These are phyloP conservation scores for Sylvilagus floridanus DNA, from an alignment of 2,797 vertebrate genomes.

Conservation along the genomic window DNA sequence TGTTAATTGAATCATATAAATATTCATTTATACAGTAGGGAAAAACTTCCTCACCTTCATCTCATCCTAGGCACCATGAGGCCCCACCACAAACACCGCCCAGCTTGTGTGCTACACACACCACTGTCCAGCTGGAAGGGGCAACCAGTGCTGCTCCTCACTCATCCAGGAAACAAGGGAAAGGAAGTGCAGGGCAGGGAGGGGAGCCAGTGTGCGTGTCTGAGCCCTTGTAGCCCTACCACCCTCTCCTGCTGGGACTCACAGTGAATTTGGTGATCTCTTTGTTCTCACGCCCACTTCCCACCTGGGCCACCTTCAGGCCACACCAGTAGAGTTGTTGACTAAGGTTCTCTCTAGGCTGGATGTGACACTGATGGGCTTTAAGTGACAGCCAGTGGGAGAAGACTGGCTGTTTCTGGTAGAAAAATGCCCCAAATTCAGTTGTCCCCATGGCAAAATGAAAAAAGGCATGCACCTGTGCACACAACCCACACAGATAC, in stretches of 20 bases:
- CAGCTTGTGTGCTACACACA: conserved; percentile 86
- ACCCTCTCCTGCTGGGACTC: conserved; percentile 58
- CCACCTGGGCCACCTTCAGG: conserved; percentile 37
- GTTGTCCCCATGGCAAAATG: conserved; percentile 57
- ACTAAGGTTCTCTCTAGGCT: not conserved
- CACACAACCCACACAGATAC: conserved; percentile 8
- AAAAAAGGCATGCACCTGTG: conserved; percentile 71
- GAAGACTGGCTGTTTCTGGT: conserved; percentile 50
- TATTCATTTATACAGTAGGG: conserved; percentile 95
- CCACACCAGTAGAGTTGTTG: not conserved
- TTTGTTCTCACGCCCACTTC: not conserved
- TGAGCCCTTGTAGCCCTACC: conserved; percentile 46
- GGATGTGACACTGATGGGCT: not conserved
- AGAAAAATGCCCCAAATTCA: conserved; percentile 77
- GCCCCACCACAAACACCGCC: conserved; percentile 86
- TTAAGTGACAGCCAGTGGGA: conserved; percentile 5
- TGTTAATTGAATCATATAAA: conserved; percentile 99
- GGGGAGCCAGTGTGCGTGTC: conserved; percentile 87
- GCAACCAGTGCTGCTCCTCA: conserved; percentile 79
- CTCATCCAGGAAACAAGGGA: conserved; percentile 82
- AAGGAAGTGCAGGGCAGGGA: conserved; percentile 73
- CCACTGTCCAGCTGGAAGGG: conserved; percentile 85
- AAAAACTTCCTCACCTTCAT: conserved; percentile 91
- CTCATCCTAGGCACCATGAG: conserved; percentile 91
- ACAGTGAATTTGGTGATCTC: conserved; percentile 24